A percentile compares a stretch with the other conserved stretches of the same genome.
phyloP scores from a whole-genome alignment of 1,140 invertebrate genomes.

The Drosophila orosa region DNA sequence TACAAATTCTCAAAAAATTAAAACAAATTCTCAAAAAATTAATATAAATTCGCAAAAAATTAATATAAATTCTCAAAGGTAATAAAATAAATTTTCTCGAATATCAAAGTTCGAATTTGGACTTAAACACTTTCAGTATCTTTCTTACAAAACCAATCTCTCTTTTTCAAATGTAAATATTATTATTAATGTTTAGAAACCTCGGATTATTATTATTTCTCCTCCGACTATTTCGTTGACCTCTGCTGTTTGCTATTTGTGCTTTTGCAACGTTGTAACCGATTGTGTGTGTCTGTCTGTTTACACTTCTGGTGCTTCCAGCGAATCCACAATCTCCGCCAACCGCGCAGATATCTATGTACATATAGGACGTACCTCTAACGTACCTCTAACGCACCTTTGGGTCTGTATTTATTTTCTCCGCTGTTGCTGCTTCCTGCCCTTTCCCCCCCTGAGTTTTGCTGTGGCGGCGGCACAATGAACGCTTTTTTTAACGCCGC shows the following conservation, averaged over 20 bases:
- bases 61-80: not conserved
- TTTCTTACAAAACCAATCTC: not conserved
- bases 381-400: constrained; percentile 1
- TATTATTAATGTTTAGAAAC: not conserved
- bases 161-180: not conserved
- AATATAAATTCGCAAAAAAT: not conserved
- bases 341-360: constrained; percentile 18
- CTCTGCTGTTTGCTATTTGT: constrained; percentile 8
- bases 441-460: not conserved
- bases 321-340: constrained; percentile 22
- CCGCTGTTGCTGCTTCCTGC: not conserved
- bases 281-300: not conserved
- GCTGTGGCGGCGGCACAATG: constrained; percentile 16
- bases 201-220: not conserved
- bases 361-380: not conserved
- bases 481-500: constrained; percentile 6
- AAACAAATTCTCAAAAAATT: not conserved
- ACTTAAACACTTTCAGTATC: not conserved
- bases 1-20: not conserved
- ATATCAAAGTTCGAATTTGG: not conserved
- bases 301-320: constrained; percentile 40
- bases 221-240: not conserved
- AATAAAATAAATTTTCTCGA: not conserved
- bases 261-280: constrained; percentile 26
- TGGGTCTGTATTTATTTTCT: constrained; percentile 4